Evolutionary conservation across 2,888 invertebrate species (phyloP).

Genomic region (Melinaea marsaeus): DNA sequence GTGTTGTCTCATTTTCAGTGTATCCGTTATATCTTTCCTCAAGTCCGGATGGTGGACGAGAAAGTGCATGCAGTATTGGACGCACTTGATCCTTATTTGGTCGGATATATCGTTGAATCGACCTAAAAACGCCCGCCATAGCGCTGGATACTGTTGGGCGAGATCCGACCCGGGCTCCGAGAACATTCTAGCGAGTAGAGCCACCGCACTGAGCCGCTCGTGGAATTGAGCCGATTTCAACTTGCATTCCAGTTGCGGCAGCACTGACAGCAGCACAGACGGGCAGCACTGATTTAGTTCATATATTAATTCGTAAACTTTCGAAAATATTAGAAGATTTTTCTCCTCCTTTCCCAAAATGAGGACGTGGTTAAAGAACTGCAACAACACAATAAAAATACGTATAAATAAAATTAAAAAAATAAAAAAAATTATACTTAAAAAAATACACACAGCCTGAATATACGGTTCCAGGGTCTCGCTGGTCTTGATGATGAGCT

Average conservation of each 20-base stretch:
- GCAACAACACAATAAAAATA: constrained; percentile 38
- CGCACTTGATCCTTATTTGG: constrained; percentile 95
- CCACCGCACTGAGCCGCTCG: constrained; percentile 91
- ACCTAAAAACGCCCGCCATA: constrained; percentile 96
- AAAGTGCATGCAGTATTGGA: constrained; percentile 98
- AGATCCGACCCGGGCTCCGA: constrained; percentile 94
- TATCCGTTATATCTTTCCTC: constrained; percentile 93
- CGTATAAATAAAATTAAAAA: not conserved
- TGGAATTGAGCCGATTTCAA: constrained; percentile 92
- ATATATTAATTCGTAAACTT: constrained; percentile 97
- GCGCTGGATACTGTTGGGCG: constrained; percentile 89
- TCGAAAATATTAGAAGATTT: constrained; percentile 85
- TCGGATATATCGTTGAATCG: constrained; percentile 96
- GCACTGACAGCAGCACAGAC: constrained; percentile 88
- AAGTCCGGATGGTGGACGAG: constrained; percentile 95
- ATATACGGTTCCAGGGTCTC: constrained; percentile 96
- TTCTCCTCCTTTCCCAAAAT: constrained; percentile 95
- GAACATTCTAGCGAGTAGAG: constrained; percentile 96
- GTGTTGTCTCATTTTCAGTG: constrained; percentile 92
- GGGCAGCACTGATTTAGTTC: constrained; percentile 96
- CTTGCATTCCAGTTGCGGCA: constrained; percentile 97
- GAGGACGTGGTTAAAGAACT: constrained; percentile 97
- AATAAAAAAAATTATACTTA: too few species aligned
- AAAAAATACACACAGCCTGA: constrained; percentile 84
- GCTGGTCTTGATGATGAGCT: constrained; percentile 92